phyloP scores from a whole-genome alignment of 2,888 invertebrate genomes.

The Apoda limacodes region DNA sequence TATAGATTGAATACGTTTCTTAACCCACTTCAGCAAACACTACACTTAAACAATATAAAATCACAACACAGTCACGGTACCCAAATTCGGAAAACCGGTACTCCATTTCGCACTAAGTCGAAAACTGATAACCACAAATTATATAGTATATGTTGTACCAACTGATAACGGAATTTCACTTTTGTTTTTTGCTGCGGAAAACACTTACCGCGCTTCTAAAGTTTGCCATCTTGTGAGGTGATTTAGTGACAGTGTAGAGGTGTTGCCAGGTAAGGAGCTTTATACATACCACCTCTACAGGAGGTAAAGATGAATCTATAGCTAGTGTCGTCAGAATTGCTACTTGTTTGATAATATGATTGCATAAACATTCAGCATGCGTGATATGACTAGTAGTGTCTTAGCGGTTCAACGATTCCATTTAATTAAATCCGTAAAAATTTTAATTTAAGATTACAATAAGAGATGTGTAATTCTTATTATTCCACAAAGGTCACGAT shows the following conservation, averaged over 20 bases:
- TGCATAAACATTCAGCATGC: constrained; percentile 18
- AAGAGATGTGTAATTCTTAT: too few species aligned
- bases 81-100: too few species aligned
- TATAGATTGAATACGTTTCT: too few species aligned
- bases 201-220: constrained; percentile 62
- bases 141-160: too few species aligned
- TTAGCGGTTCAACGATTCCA: background rate
- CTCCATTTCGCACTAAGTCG: too few species aligned
- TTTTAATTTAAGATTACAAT: too few species aligned
- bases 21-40: too few species aligned
- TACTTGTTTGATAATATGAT: constrained; percentile 12
- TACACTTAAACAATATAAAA: too few species aligned
- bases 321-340: constrained; percentile 22
- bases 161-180: constrained; percentile 29
- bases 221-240: constrained; percentile 20
- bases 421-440: too few species aligned
- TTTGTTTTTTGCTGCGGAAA: constrained; percentile 17
- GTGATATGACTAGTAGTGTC: background rate
- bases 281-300: constrained; percentile 53
- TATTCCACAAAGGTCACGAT: too few species aligned
- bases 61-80: too few species aligned
- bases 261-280: constrained; percentile 30
- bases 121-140: too few species aligned
- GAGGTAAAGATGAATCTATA: constrained; percentile 18
- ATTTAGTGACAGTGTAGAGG: constrained; percentile 33